phyloP scores from a whole-genome alignment of 2,888 invertebrate species.

The Iphiclides podalirius region DNA sequence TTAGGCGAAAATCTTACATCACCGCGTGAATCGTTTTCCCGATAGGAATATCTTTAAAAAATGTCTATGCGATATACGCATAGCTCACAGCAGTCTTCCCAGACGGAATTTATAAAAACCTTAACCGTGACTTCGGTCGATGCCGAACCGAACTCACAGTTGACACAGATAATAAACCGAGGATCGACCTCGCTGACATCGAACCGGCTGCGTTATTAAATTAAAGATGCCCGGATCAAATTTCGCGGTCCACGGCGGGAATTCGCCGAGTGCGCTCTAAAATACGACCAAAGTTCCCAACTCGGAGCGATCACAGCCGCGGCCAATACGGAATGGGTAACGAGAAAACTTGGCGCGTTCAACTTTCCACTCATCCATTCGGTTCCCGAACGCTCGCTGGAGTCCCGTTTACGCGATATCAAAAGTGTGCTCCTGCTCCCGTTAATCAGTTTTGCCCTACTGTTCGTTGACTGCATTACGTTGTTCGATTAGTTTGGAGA shows the following conservation, averaged over 20 bases:
- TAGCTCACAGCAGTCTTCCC: no score
- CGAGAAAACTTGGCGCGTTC: constrained; percentile 41
- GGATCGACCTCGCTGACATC: no score
- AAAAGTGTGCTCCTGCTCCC: constrained; percentile 27
- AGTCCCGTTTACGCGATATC: constrained; percentile 29
- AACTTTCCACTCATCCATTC: constrained; percentile 34
- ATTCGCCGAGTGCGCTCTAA: constrained; percentile 37
- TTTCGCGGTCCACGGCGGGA: constrained; percentile 35
- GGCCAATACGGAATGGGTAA: constrained; percentile 40
- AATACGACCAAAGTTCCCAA: constrained; percentile 35
- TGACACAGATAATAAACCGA: no score
- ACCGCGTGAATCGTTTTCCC: no score
- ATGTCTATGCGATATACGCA: no score
- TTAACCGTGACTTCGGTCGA: no score
- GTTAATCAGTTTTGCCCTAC: background rate
- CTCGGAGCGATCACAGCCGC: constrained; percentile 32
- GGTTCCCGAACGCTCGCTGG: constrained; percentile 33
- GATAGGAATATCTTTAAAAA: no score
- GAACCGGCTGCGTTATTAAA: constrained; percentile 25
- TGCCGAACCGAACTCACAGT: no score
- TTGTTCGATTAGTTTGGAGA: no score
- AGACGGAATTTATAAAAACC: no score
- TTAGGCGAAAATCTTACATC: no score
- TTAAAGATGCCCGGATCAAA: constrained; percentile 47
- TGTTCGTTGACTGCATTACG: background rate